Percentiles rank a stretch among this genome's conserved stretches.
Conservation (phyloP, 2,113 vertebrate genomes). For the Limnothrissa miodon region DNA sequence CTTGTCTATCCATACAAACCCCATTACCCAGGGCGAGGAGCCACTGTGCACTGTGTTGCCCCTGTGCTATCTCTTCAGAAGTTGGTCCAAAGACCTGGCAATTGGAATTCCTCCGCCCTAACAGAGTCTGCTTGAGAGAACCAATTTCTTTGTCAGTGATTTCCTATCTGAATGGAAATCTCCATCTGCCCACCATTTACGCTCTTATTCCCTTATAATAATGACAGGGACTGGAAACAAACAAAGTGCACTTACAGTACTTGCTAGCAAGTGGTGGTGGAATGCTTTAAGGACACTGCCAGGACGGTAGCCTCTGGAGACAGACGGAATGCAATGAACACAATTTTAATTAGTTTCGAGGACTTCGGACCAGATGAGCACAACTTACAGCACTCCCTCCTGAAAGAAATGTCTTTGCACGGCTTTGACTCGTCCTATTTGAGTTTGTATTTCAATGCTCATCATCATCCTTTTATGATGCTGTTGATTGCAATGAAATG, state of each 20-base stretch:
- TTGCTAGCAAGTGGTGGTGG: neutral
- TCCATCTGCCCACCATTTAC: neutral
- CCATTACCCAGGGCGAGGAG: no score
- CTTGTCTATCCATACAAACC: no score
- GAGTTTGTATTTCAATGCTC: neutral
- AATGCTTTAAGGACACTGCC: neutral
- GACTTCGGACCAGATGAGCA: neutral
- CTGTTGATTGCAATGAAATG: neutral
- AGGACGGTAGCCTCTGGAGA: neutral
- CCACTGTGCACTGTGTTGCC: neutral
- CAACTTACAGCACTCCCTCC: neutral
- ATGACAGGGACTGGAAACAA: neutral
- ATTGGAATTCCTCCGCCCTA: no score
- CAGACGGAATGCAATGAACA: neutral
- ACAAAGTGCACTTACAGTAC: neutral
- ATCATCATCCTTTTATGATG: neutral
- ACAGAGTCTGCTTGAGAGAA: no score
- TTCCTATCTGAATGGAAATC: neutral
- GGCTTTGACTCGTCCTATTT: neutral
- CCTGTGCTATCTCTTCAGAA: no score
- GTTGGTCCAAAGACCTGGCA: no score
- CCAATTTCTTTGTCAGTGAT: neutral
- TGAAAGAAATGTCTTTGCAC: neutral
- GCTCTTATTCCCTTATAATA: no score
- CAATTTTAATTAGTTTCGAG: neutral